These are phyloP conservation scores for Hemiprocne comata DNA, from an alignment of 2,113 vertebrate species.

Conservation along the genomic window DNA sequence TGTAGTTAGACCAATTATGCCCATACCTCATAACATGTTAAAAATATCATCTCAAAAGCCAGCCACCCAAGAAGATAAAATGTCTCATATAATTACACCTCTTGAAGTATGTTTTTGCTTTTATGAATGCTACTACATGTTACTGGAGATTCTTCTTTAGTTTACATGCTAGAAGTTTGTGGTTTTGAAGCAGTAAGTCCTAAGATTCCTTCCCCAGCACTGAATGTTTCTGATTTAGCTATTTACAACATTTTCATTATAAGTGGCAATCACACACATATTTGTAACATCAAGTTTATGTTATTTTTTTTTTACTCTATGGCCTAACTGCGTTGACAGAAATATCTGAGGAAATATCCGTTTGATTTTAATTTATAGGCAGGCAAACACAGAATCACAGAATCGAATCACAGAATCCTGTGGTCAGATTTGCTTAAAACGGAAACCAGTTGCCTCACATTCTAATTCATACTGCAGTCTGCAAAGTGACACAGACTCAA, in stretches of 20 bases:
- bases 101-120: constrained; percentile 13
- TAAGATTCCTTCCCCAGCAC: not conserved
- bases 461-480: constrained; percentile 9
- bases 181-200: constrained; percentile 2
- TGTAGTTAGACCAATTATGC: constrained; percentile 30
- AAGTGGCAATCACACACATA: not conserved
- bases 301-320: not conserved
- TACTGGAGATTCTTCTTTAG: not conserved
- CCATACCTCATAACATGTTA: not conserved
- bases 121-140: constrained; percentile 22
- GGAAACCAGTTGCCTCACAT: not conserved
- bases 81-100: constrained; percentile 39
- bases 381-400: constrained; percentile 22
- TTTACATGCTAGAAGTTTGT: not conserved
- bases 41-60: not conserved
- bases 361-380: constrained; percentile 12
- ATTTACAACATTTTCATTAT: not conserved
- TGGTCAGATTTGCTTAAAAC: constrained; percentile 28
- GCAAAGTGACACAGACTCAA: not conserved
- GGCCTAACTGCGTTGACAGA: not conserved
- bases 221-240: constrained; percentile 20
- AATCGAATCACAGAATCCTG: constrained; percentile 2
- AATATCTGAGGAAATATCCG: constrained; percentile 18
- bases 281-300: not conserved
- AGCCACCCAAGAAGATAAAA: constrained; percentile 59